Evolutionary conservation across 2,797 vertebrate species (phyloP).

Genomic region (Malacoctenus gilli): DNA sequence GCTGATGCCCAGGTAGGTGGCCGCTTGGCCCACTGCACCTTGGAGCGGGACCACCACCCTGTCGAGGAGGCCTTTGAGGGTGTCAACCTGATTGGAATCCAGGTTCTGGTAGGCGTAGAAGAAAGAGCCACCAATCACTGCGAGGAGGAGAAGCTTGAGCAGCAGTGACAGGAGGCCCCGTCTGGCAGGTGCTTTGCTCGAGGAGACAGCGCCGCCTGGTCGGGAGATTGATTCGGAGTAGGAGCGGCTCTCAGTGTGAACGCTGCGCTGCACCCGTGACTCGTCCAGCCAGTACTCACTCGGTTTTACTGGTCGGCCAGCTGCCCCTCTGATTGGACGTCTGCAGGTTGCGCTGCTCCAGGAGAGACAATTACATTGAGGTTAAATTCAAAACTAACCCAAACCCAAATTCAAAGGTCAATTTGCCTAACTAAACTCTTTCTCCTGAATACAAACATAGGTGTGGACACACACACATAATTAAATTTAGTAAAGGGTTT

Average conservation of each 20-base stretch:
- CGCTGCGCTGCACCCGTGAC: constrained; percentile 69
- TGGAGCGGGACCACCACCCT: constrained; percentile 56
- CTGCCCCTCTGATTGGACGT: constrained; percentile 92
- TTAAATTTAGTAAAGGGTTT: no score
- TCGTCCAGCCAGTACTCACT: constrained; percentile 91
- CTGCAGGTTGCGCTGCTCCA: constrained; percentile 88
- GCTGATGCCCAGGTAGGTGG: constrained; percentile 65
- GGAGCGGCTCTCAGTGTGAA: constrained; percentile 64
- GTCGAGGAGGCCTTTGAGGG: constrained; percentile 75
- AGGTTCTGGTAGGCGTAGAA: constrained; percentile 90
- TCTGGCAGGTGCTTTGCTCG: constrained; percentile 77
- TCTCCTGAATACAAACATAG: no score
- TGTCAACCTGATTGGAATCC: constrained; percentile 85
- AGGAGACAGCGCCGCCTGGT: constrained; percentile 12
- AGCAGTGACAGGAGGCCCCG: constrained; percentile 80
- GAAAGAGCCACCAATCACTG: constrained; percentile 82
- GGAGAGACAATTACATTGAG: no score
- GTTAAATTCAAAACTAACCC: background rate
- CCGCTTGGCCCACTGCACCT: constrained; percentile 39
- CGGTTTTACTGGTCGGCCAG: constrained; percentile 87
- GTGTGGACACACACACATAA: no score
- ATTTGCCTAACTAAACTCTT: no score
- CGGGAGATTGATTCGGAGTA: constrained; percentile 63
- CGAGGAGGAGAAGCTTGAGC: constrained; percentile 89
- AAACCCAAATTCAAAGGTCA: no score